Conservation (phyloP, 2,888 invertebrate genomes). For the Euplexia lucipara region DNA sequence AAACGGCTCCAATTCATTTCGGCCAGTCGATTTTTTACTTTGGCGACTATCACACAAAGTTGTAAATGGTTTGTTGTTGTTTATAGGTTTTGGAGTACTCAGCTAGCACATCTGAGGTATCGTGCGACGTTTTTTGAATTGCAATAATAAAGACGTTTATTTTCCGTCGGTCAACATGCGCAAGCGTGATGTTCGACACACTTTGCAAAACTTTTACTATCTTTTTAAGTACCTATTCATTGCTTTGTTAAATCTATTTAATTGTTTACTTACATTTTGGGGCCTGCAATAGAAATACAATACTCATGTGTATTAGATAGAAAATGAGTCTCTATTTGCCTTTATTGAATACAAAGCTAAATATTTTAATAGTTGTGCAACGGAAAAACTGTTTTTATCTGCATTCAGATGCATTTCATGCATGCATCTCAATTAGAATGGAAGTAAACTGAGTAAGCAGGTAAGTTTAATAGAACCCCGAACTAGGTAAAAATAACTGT, state of each 20-base stretch:
- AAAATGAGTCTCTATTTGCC: too few relatives aligned
- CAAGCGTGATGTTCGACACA: conserved; percentile 66
- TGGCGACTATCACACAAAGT: conserved; percentile 24
- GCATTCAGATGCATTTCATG: too few relatives aligned
- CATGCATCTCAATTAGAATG: too few relatives aligned
- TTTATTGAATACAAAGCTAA: too few relatives aligned
- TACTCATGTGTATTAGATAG: too few relatives aligned
- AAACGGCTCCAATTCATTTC: conserved; percentile 66
- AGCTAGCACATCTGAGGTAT: conserved; percentile 69
- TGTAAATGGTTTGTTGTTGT: conserved; percentile 44
- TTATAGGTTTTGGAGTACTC: conserved; percentile 72
- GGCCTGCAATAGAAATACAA: conserved; percentile 6
- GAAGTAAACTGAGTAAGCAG: too few relatives aligned
- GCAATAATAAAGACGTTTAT: conserved; percentile 62
- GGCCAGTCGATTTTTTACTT: conserved; percentile 41
- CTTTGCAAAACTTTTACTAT: conserved; percentile 76
- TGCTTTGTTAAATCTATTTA: conserved; percentile 50
- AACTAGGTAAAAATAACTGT: too few relatives aligned
- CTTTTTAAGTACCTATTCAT: conserved; percentile 57
- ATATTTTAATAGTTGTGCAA: too few relatives aligned
- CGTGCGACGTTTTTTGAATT: conserved; percentile 73
- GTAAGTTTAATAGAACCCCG: too few relatives aligned
- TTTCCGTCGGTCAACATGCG: conserved; percentile 61
- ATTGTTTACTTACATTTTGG: conserved; percentile 52
- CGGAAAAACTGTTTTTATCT: too few relatives aligned